Percentiles rank a stretch among this genome's conserved stretches.
Conservation (phyloP, 2,797 vertebrate species). For the Orientallactaga sibirica region DNA sequence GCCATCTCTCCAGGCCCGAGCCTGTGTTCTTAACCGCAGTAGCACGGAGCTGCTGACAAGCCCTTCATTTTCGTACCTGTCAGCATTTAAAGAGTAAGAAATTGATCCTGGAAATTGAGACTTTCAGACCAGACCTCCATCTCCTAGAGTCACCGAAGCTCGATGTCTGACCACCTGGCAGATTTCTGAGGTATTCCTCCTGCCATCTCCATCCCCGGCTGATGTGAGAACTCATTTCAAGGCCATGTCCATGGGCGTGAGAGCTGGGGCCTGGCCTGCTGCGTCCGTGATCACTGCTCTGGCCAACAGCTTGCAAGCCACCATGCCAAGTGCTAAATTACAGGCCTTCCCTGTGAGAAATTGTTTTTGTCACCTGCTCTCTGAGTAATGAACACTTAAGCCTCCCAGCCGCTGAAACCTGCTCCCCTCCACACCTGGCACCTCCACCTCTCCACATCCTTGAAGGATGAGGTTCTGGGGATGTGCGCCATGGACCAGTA, state of each 20-base stretch:
- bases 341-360: conserved; percentile 83
- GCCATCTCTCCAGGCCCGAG: no score
- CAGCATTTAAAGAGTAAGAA: background rate
- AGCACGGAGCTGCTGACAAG: background rate
- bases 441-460: background rate
- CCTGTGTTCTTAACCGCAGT: background rate
- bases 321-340: conserved; percentile 78
- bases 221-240: conserved; percentile 71
- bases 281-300: conserved; percentile 79
- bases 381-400: conserved; percentile 81
- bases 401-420: conserved; percentile 73
- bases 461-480: background rate
- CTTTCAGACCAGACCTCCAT: background rate
- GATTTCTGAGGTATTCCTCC: conserved; percentile 63
- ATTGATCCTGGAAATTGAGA: background rate
- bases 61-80: background rate
- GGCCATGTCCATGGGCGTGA: conserved; percentile 55
- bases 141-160: background rate
- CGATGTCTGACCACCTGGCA: background rate
- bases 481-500: background rate
- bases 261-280: conserved; percentile 76
- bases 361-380: conserved; percentile 85
- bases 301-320: conserved; percentile 78
- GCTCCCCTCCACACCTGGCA: background rate
- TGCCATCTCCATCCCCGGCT: conserved; percentile 69